Conservation (phyloP, 2,113 vertebrate genomes). For the Agelaius tricolor region DNA sequence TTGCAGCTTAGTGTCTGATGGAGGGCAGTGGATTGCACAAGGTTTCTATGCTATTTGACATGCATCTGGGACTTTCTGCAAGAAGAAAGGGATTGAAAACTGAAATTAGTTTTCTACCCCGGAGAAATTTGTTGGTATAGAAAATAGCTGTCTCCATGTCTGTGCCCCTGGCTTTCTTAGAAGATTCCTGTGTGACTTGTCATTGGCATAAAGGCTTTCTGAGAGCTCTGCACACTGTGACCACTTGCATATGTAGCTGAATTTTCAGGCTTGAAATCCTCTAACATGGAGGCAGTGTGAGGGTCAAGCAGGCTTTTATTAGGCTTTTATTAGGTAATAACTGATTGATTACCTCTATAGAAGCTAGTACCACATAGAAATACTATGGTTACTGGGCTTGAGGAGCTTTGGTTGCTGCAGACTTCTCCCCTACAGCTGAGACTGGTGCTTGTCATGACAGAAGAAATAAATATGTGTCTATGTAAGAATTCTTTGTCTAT, state of each 20-base stretch:
- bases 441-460: neutral
- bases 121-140: neutral
- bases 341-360: neutral
- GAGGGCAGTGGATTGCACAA: neutral
- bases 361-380: neutral
- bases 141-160: neutral
- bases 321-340: neutral
- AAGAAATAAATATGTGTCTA: neutral
- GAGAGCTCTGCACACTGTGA: neutral
- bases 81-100: neutral
- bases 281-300: neutral
- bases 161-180: neutral
- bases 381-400: neutral
- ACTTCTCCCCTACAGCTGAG: neutral
- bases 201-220: neutral
- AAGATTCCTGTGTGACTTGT: neutral
- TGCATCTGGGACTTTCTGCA: neutral
- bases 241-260: neutral
- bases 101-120: constrained; percentile 6
- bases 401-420: neutral
- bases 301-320: neutral
- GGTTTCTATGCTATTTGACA: neutral
- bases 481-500: neutral
- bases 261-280: neutral
- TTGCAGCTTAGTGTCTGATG: neutral